These are phyloP conservation scores for Chalcis sispes DNA, from an alignment of 2,888 invertebrate species.

Conservation along the genomic window DNA sequence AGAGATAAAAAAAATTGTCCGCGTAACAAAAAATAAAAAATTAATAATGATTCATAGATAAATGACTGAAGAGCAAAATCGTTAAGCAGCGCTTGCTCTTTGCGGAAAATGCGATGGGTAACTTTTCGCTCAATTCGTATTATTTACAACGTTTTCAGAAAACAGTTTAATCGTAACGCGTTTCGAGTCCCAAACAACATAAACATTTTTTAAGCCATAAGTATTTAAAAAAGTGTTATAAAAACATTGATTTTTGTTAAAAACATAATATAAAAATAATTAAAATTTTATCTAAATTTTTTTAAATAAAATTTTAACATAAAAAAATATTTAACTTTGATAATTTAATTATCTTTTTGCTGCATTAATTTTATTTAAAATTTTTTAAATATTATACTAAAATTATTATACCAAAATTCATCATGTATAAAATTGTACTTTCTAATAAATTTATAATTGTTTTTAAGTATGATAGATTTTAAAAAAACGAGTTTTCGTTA, in stretches of 20 bases:
- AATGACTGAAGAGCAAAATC: constrained; percentile 37
- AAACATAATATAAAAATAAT: background rate
- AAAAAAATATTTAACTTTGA: background rate
- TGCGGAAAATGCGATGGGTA: constrained; percentile 46
- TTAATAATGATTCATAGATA: constrained; percentile 28
- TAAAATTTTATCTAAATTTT: too few species aligned
- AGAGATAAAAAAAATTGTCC: constrained; percentile 32
- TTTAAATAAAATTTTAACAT: too few species aligned
- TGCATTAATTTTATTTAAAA: background rate
- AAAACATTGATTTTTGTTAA: background rate
- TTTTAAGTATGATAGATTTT: background rate
- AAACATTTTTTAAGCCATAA: constrained; percentile 2
- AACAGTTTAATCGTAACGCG: constrained; percentile 33
- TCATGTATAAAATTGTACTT: background rate
- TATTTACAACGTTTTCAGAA: constrained; percentile 47
- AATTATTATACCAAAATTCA: background rate
- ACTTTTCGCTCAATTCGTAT: constrained; percentile 48
- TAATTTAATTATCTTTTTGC: background rate
- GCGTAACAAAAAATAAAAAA: constrained; percentile 15
- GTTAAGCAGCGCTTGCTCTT: constrained; percentile 15
- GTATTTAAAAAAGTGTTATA: constrained; percentile 19
- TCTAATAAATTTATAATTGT: too few species aligned
- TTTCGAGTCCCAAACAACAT: constrained; percentile 5
- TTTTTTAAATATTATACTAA: background rate
- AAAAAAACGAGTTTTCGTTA: background rate